phyloP scores from a whole-genome alignment of 2,113 vertebrate genomes.

The Thalassarche chlororhynchos region DNA sequence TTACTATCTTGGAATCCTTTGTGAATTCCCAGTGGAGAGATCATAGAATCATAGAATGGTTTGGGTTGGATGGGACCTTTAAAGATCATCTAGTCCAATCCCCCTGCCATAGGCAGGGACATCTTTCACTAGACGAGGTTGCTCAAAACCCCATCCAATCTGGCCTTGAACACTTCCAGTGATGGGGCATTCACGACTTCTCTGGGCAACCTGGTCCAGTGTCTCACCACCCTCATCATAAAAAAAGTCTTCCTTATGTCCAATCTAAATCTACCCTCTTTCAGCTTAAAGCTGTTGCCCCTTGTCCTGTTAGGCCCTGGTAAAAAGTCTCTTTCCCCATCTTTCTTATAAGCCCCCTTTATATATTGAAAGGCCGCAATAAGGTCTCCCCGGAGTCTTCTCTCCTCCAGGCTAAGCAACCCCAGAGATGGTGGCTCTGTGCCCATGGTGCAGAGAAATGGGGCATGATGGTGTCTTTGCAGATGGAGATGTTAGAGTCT shows the following conservation, averaged over 20 bases:
- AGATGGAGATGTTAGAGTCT: background rate
- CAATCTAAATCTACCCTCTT: background rate
- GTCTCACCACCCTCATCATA: background rate
- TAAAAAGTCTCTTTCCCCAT: background rate
- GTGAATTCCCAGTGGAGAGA: background rate
- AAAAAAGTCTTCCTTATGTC: background rate
- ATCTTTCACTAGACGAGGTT: background rate
- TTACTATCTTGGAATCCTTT: background rate
- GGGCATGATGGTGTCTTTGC: background rate
- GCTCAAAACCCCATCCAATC: background rate
- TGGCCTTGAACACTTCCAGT: background rate
- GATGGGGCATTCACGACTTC: background rate
- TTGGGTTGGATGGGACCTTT: background rate
- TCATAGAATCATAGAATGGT: background rate
- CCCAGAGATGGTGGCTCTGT: background rate
- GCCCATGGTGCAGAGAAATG: background rate
- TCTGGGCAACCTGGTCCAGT: background rate
- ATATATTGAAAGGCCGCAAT: background rate
- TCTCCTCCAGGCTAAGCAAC: background rate
- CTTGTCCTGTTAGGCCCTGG: background rate
- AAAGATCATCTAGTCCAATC: background rate
- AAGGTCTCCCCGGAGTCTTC: background rate
- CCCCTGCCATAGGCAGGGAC: background rate
- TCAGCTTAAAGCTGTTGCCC: background rate
- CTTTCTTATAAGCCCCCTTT: background rate